Evolutionary conservation across 2,888 invertebrate species (phyloP), one percentile per base, ranked within the genome.

Genomic region (Athripsodes cinereus): DNA sequence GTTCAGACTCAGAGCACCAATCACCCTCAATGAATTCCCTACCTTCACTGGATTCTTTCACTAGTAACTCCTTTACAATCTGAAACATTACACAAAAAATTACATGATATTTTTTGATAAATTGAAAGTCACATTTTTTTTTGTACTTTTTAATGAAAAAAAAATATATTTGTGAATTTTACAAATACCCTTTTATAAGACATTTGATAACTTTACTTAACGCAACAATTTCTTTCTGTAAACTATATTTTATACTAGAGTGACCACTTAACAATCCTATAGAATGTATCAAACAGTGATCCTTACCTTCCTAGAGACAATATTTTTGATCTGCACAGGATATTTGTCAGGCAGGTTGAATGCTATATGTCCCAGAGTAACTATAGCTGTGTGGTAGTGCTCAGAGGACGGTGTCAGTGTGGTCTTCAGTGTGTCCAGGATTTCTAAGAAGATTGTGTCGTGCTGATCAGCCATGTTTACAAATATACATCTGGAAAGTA

Each of bases 11-110:
- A 0, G 82, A 72, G 70, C 93, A 93, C 96, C 96, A 96, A 44
- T 84, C 84, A 1, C 73, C 75, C 0, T 80, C 78, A 57, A 73
- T 70, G 52, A 81, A 79, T 3, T 76, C 73, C 20, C 79, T 77
- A 64, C 82, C 81, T 62, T 80, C 80, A 5, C 78, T 79, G 64
- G 76, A 78, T 64, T 91, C 91, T 70, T 90, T 90, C 65, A 97
- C 96, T 53, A 98, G 75, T 13, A 97, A 78, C 70, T 96, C 96
- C 74, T 96, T 96, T 1, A 97, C 96, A 71, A 98, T 92, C 85
- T 89, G 73, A n/a, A 40, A 40, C 5, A 40, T n/a, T n/a, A n/a
- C n/a, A 26, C 26, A 26, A 26, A 3, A 26, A 26, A 26, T 10
- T 6, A 26, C 10, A 10, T 44, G 13, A 18, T 16, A 44, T 8